A percentile compares a stretch with the other conserved stretches of the same genome.
Conservation (phyloP, 1,140 invertebrate genomes). For the Drosophila rufa region DNA sequence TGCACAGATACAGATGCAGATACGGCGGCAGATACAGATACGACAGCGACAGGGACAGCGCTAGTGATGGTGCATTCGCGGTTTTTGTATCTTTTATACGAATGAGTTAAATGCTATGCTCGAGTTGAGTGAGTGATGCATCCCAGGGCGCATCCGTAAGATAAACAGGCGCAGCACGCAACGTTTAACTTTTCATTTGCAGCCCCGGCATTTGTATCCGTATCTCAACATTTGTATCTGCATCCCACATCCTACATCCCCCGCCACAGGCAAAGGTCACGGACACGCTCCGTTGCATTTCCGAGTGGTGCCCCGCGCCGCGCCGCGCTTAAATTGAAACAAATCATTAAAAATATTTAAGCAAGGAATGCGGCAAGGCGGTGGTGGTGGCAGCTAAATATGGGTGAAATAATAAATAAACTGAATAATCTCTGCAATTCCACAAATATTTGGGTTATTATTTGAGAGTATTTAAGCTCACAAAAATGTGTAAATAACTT, state of each 20-base stretch:
- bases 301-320: slow-evolving; percentile 20
- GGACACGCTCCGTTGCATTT: slow-evolving; percentile 63
- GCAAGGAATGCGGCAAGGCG: slow-evolving; percentile 8
- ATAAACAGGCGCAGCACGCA: slow-evolving; percentile 81
- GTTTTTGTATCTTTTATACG: slow-evolving; percentile 77
- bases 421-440: slow-evolving; percentile 26
- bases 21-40: slow-evolving; percentile 7
- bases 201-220: slow-evolving; percentile 54
- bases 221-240: slow-evolving; percentile 32
- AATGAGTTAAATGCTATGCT: slow-evolving; percentile 83
- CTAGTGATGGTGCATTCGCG: slow-evolving; percentile 26
- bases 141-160: slow-evolving; percentile 82
- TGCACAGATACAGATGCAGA: slow-evolving; percentile 3
- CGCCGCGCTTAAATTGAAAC: slow-evolving; percentile 42
- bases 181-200: slow-evolving; percentile 83
- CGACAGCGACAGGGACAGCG: neutral
- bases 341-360: slow-evolving; percentile 66
- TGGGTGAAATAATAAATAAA: slow-evolving; percentile 24
- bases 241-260: neutral
- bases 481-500: neutral
- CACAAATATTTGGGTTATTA: slow-evolving; percentile 20
- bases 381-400: slow-evolving; percentile 4
- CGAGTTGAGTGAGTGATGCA: slow-evolving; percentile 83
- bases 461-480: neutral
- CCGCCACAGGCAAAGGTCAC: slow-evolving; percentile 69